These are phyloP conservation scores for Sycon ciliatum DNA, from an alignment of 37 sponge, comb jelly and placozoan species.

Conservation along the genomic window DNA sequence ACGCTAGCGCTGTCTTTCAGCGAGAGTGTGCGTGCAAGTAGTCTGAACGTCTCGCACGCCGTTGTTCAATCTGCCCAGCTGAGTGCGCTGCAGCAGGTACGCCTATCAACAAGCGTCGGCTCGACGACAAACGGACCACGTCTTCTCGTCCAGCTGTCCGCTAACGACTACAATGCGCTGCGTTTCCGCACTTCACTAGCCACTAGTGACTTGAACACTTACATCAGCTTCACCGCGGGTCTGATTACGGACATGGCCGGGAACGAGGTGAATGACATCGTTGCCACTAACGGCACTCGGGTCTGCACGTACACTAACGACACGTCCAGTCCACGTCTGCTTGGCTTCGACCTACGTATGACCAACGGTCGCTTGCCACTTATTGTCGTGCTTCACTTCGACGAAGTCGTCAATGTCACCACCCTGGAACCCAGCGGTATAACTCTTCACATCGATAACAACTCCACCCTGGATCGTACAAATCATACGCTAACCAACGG, in stretches of 20 bases:
- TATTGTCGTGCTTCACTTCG: background rate
- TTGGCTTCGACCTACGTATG: background rate
- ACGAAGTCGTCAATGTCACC: conserved; percentile 21
- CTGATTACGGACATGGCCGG: conserved; percentile 45
- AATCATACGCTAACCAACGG: conserved; percentile 61
- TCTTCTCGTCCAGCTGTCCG: background rate
- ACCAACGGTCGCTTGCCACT: background rate
- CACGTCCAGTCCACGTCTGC: background rate
- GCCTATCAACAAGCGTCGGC: background rate
- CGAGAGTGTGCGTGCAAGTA: conserved; percentile 49
- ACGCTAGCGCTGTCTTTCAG: conserved; percentile 56
- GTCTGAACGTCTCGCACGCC: conserved; percentile 40
- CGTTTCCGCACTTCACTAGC: conserved; percentile 1
- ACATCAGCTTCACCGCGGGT: conserved; percentile 40
- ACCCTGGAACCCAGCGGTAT: conserved; percentile 37
- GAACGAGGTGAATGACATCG: background rate
- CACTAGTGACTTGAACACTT: conserved; percentile 30
- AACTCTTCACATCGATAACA: conserved; percentile 35
- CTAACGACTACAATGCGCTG: conserved; percentile 13
- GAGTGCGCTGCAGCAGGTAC: background rate
- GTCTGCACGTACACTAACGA: background rate
- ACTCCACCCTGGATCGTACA: conserved; percentile 14
- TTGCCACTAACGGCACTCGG: background rate
- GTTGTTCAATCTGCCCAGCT: conserved; percentile 45
- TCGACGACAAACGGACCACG: background rate